Evolutionary conservation across 2,113 vertebrate genomes (phyloP).

Genomic region (Muscicapa adusta): DNA sequence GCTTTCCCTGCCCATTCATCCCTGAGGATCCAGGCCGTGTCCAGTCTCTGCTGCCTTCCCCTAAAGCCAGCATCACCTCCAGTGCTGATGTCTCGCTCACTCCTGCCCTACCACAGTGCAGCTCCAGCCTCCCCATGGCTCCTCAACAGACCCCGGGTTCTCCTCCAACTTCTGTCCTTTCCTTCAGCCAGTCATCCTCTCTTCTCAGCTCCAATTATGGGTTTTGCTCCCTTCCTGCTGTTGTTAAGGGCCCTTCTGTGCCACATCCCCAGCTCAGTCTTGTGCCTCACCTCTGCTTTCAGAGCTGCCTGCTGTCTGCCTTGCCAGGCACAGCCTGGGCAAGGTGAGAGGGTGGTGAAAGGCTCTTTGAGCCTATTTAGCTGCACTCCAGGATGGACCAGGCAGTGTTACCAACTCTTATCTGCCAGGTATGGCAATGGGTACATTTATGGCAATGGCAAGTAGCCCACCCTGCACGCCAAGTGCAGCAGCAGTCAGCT

Average conservation of each 20-base stretch:
- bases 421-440: not conserved
- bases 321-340: not conserved
- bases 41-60: not conserved
- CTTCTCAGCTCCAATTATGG: not conserved
- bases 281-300: not conserved
- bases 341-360: not conserved
- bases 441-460: not conserved
- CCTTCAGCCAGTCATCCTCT: not conserved
- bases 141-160: accelerated
- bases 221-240: not conserved
- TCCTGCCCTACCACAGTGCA: not conserved
- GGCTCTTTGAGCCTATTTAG: not conserved
- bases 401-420: accelerated
- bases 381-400: accelerated
- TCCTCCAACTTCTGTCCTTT: not conserved
- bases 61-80: not conserved
- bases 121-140: not conserved
- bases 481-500: not conserved
- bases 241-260: not conserved
- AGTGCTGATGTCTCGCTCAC: accelerated
- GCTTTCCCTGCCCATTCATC: not conserved
- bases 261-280: not conserved
- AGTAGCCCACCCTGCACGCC: accelerated
- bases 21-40: not conserved
- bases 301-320: not conserved